Evolutionary conservation across 2,888 invertebrate genomes (phyloP).

Genomic region (Plebejus argus): DNA sequence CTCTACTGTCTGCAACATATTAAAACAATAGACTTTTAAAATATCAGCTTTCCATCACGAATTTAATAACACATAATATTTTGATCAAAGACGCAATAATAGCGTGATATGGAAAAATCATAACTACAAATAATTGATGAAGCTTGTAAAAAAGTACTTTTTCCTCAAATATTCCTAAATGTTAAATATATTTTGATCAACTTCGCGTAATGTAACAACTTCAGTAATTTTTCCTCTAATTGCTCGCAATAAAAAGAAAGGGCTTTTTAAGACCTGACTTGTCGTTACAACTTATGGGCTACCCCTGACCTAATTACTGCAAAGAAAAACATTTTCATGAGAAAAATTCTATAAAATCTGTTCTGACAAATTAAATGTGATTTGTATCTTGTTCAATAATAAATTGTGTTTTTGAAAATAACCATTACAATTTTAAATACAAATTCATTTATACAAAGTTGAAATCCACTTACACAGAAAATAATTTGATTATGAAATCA

Average conservation of each 20-base stretch:
- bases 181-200: neutral
- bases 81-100: too few species aligned
- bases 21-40: too few species aligned
- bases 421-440: neutral
- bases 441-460: neutral
- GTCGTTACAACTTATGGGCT: conserved; percentile 5
- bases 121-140: neutral
- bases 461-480: neutral
- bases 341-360: neutral
- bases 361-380: neutral
- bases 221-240: conserved; percentile 16
- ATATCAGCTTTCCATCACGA: too few species aligned
- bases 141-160: neutral
- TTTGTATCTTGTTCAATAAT: neutral
- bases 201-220: neutral
- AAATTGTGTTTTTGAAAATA: neutral
- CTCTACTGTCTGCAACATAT: too few species aligned
- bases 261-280: conserved; percentile 13
- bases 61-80: too few species aligned
- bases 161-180: neutral
- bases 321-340: neutral
- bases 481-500: conserved; percentile 7
- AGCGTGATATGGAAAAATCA: too few species aligned
- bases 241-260: conserved; percentile 17
- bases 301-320: conserved; percentile 18